phyloP scores from a whole-genome alignment of 2,888 invertebrate genomes.

The Meghimatium bilineatum region DNA sequence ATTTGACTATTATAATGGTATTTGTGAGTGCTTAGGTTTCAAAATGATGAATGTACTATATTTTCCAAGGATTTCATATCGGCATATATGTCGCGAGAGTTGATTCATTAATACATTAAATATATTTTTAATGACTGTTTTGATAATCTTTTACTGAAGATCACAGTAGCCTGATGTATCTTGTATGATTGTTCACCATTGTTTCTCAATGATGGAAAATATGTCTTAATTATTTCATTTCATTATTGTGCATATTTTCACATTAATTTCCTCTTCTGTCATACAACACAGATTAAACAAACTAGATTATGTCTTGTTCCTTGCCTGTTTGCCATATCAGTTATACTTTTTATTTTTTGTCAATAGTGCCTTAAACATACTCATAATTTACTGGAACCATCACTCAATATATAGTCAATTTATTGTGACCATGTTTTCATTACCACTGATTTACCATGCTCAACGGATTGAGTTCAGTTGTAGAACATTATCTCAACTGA shows the following conservation, averaged over 20 bases:
- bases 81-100: background rate
- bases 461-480: too few relatives aligned
- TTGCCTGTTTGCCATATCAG: background rate
- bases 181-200: background rate
- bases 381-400: background rate
- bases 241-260: too few relatives aligned
- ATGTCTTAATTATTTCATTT: background rate
- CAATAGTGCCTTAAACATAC: background rate
- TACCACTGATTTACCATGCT: too few relatives aligned
- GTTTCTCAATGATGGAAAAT: background rate
- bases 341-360: background rate
- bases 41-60: background rate
- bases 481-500: too few relatives aligned
- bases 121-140: background rate
- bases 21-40: background rate
- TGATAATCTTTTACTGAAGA: background rate
- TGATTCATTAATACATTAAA: background rate
- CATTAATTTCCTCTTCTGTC: background rate
- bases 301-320: too few relatives aligned
- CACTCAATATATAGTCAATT: too few relatives aligned
- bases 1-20: background rate
- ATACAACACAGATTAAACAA: background rate
- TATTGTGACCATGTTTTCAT: too few relatives aligned
- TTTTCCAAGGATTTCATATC: background rate
- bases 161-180: background rate